Base-by-base conservation (phyloP, 1,140 invertebrate species). In the Drosophila auraria region DNA sequence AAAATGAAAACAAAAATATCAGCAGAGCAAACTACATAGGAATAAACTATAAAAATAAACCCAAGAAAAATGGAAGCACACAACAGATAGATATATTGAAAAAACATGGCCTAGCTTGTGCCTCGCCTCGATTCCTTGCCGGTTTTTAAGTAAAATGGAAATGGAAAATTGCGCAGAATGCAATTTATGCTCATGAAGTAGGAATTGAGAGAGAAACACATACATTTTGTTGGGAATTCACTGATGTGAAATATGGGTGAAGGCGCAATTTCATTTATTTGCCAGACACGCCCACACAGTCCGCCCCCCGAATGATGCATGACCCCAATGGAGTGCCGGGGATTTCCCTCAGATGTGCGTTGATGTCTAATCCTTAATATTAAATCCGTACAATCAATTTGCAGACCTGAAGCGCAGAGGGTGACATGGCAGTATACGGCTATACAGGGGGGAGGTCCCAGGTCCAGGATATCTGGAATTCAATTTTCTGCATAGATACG, bases 401-500 rank as follows among this genome's bases (percentile, higher is more conserved):
- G 81, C 68, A 63, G 64, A 42, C 44, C 50, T 27, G 25, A 45
- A 50, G 9, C n/a, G 49, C n/a, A 15, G 33, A 15, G 56, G 25
- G 82, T 89, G 84, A 89, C 84, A 79, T 36, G 50, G 86, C 84
- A 87, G 66, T 81, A 78, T 75, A 65, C 33, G 8, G 71, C 58
- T 58, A 49, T 50, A 53, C 40, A 51, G 36, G 50, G 58, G 53
- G 33, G 62, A 44, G 47, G 27, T 33, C 54, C 42, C 27, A 6
- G 27, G 27, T 51, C 17, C 53, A 40, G 69, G 53, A 42, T 80
- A 78, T 71, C 79, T 62, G 86, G 66, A 82, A 90, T 89, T 89
- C 78, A 89, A 89, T 89, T 89, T 89, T 89, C 81, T 84, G 84
- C 84, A 84, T 84, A 90, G 84, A 89, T 89, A 87, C 63, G 64